Base-by-base conservation (phyloP, 2,113 vertebrate species). In the Nothobranchius furzeri region DNA sequence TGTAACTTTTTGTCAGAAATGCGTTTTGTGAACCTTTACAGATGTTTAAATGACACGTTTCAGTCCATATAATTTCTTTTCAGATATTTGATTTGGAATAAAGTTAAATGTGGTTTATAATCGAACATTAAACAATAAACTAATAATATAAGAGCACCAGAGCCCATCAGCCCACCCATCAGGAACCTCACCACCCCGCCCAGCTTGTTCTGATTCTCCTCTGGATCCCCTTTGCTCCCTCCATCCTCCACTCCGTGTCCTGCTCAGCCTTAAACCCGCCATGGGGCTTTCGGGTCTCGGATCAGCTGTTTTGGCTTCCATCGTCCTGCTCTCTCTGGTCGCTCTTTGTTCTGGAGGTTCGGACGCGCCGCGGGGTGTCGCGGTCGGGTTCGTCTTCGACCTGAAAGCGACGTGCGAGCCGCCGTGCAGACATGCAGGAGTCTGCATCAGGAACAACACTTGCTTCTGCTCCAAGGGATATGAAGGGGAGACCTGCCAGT, bases 401-500 rank as follows among this genome's bases (percentile, higher is more conserved):
- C 69, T 75, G 17, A 76, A 75, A 53, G 91, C 92, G 24, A 85
- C 47, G 47, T 96, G 95, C 80, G 89, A 92, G 0, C 94, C 94
- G 2, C 88, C 87, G 68, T 96, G 95, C 76, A 78, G 73, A 60
- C 93, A 95, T 82, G 91, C 85, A 0, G 94, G 94, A 12, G 59
- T 94, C 52, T 96, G 94, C 88, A 93, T 94, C 71, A 86, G 92
- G 55, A 95, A 95, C 88, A 87, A 90, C 90, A 94, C 93, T 57
- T 96, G 95, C 77, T 90, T 91, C 86, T 96, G 95, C 86, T 76
- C 91, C 73, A 87, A 71, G 3, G 95, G 94, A 51, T 95, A 95
- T 30, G 94, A 95, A 54, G 95, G 94, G 54, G 93, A 95, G 76
- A 92, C 56, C 84, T 95, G 95, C 93, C 93, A 93, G 83, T 93